Evolutionary conservation across 2,113 vertebrate genomes (phyloP).

Genomic region (Podilymbus podiceps): DNA sequence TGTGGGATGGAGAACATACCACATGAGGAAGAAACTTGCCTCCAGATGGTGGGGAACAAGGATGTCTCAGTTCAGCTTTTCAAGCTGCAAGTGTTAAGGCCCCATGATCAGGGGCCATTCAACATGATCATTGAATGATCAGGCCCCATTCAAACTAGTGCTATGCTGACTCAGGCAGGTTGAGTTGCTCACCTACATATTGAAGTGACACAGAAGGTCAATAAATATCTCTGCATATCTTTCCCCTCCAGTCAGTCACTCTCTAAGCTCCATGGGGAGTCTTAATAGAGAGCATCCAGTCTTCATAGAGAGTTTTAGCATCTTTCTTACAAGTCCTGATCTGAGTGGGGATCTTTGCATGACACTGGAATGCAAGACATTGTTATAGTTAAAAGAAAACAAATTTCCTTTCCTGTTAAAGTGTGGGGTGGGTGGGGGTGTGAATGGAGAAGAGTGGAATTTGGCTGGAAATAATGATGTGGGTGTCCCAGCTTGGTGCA

Average conservation of each 20-base stretch:
- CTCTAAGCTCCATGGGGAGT: background rate
- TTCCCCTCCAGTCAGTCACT: background rate
- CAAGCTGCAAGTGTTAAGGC: background rate
- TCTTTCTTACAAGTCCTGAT: background rate
- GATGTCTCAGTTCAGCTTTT: background rate
- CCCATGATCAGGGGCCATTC: background rate
- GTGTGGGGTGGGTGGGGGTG: background rate
- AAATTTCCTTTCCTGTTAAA: background rate
- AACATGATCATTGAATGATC: too few species aligned
- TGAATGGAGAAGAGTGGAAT: background rate
- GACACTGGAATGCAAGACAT: background rate
- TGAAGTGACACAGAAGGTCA: background rate
- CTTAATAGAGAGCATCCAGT: background rate
- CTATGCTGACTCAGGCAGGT: background rate
- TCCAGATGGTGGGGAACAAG: background rate
- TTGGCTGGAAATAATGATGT: background rate
- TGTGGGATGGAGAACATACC: background rate
- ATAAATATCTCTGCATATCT: background rate
- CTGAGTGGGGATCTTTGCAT: background rate
- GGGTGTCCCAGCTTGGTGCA: background rate
- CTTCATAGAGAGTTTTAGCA: background rate
- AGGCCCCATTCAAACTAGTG: background rate
- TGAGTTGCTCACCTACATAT: background rate
- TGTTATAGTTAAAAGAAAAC: background rate
- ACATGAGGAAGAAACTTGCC: background rate